Base-by-base conservation (phyloP, 1,140 invertebrate genomes). In the Lucilia sericata region DNA sequence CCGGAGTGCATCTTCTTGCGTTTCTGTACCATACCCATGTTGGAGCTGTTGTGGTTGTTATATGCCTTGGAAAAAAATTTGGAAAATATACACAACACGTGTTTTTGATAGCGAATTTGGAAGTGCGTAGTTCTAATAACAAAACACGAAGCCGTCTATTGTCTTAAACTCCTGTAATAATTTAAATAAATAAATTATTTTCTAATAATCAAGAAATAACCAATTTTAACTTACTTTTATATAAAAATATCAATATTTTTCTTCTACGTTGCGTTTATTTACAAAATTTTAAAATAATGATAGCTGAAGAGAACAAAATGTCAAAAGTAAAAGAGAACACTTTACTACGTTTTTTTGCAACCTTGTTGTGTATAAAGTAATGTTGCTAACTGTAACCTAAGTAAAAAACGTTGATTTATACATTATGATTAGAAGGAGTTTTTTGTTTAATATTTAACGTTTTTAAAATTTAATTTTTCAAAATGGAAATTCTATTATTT, bases 1-100 rank as follows among this genome's bases (percentile, higher is more conserved):
- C 95, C 95, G 85, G 92, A 92, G 88, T 96, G 95, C 89, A 95
- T 94, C 88, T 96, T 96, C 90, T 94, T 96, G 74, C 95, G 93
- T 91, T 88, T 89, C 78, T 87, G 86, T 87, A 87, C 87, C 88
- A 90, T 90, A 86, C 90, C 90, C 90, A 91, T 91, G 25, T 74
- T 90, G 86, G 84, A 83, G 42, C 42, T 74, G 74, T 12, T 80
- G 49, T 36, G 19, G 19, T 36, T 60, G 19, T 10, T 8, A 30
- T 12, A 4, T 42, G 0, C 82, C 34, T 34, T 65, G 70, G 14
- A 83, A 2, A 74, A 84, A 36, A 80, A 75, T 34, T 80, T n/a
- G n/a, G 14, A 42, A 65, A 55, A 75, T 12, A 13, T 12, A 9
- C 74, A 17, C 36, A 76, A 55, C 84, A 84, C 84, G 84, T 74